phyloP scores from a whole-genome alignment of 2,797 vertebrate species.

The Leucoraja ocellata region DNA sequence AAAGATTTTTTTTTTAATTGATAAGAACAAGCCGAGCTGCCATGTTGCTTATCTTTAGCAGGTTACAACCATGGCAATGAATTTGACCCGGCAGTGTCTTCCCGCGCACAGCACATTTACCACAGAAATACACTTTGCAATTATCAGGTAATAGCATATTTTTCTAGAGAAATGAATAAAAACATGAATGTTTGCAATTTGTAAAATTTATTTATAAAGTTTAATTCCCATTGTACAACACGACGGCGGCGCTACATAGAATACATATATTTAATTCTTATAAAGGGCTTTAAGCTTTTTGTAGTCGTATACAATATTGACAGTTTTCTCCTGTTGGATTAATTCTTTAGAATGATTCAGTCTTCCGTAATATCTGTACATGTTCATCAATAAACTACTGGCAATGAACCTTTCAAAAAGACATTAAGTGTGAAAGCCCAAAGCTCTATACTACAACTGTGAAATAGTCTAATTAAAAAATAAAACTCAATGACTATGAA shows the following conservation, averaged over 20 bases:
- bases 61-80: neutral
- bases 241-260: slow-evolving; percentile 83
- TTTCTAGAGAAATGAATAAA: slow-evolving; percentile 29
- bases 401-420: slow-evolving; percentile 67
- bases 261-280: slow-evolving; percentile 93
- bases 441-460: slow-evolving; percentile 60
- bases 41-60: neutral
- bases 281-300: slow-evolving; percentile 75
- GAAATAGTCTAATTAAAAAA: slow-evolving; percentile 69
- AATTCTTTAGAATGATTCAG: slow-evolving; percentile 35
- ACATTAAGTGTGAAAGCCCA: slow-evolving; percentile 67
- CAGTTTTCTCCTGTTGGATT: slow-evolving; percentile 46
- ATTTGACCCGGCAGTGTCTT: neutral
- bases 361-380: slow-evolving; percentile 45
- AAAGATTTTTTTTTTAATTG: neutral
- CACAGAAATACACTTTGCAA: too few species aligned
- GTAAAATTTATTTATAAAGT: slow-evolving; percentile 98
- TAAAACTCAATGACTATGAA: slow-evolving; percentile 58
- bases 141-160: neutral
- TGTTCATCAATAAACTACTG: slow-evolving; percentile 57
- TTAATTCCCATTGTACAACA: slow-evolving; percentile 80
- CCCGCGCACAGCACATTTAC: too few species aligned
- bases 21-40: neutral
- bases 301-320: slow-evolving; percentile 63
- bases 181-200: slow-evolving; percentile 56